Base-by-base conservation (phyloP, 2,113 vertebrate species). In the Tychaedon coryphoeus region DNA sequence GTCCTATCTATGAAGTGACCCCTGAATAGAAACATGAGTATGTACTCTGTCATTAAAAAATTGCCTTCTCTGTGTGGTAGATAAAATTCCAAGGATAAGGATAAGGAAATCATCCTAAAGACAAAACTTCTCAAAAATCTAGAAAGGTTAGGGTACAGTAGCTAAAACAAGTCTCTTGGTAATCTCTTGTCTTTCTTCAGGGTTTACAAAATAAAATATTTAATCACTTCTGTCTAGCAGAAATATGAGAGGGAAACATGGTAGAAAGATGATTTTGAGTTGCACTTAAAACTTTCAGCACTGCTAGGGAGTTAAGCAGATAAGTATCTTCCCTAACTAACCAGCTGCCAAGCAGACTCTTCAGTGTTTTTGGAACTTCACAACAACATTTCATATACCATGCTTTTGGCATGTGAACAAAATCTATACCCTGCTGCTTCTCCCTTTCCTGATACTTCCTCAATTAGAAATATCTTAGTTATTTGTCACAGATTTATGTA, bases 201-300 rank as follows among this genome's bases (percentile, higher is more conserved):
- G 17, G 20, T 80, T 77, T 43, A 80, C 57, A 90, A 61, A 88
- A 75, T 15, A 69, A 83, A 72, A 28, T 12, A 33, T 51, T 92
- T 86, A 3, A 50, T 58, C 0, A 0, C 8, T 5, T 5, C 5
- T 0, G 0, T 38, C 64, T 86, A 88, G 48, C n/a, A 74, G 86
- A 66, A 91, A 5, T 0, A 0, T 58, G 47, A 64, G 31, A 76
- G 23, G 20, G 33, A 74, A 91, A 74, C 1, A 2, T 13, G 3
- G 36, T 42, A 70, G 34, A 76, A 86, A 75, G 28, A 34, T 40
- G 17, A 88, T 54, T 88, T 82, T 2, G 5, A 71, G 58, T 42
- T 86, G 13, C 40, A 42, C 11, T 78, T 65, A 10, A 57, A 69
- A 61, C 5, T 82, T 69, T 36, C 54, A 66, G 45, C 26, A 62